Evolutionary conservation across 2,888 invertebrate species (phyloP).

Genomic region (Notocelia uddmanniana): DNA sequence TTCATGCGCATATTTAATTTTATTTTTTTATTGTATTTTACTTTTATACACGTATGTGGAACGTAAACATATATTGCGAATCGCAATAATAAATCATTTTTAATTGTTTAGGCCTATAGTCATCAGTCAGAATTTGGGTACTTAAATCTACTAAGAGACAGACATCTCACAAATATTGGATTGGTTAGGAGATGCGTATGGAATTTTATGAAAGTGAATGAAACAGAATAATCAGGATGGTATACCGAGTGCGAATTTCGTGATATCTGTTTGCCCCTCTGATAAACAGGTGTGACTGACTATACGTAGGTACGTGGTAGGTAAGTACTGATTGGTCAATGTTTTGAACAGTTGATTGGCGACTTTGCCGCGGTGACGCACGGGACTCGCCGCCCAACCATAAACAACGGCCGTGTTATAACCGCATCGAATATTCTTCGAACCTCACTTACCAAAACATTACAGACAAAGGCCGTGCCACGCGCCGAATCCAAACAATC

Average conservation of each 20-base stretch:
- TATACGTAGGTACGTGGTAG: not conserved
- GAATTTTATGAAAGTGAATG: not conserved
- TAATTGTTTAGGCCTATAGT: too few relatives aligned
- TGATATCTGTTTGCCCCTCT: too few relatives aligned
- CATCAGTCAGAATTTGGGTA: too few relatives aligned
- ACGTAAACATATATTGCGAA: too few relatives aligned
- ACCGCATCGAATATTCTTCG: slow-evolving; percentile 66
- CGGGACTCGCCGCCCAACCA: slow-evolving; percentile 54
- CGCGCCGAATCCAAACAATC: slow-evolving; percentile 78
- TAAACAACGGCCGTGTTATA: slow-evolving; percentile 66
- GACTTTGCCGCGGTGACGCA: slow-evolving; percentile 31
- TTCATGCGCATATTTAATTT: too few relatives aligned
- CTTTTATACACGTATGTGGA: too few relatives aligned
- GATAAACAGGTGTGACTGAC: not conserved
- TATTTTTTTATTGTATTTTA: too few relatives aligned
- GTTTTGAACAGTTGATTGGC: slow-evolving; percentile 9
- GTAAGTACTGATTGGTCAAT: not conserved
- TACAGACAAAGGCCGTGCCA: slow-evolving; percentile 78
- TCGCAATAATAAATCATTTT: too few relatives aligned
- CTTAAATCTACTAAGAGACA: too few relatives aligned
- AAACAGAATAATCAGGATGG: not conserved
- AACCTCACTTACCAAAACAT: slow-evolving; percentile 77
- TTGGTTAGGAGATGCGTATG: too few relatives aligned
- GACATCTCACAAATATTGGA: too few relatives aligned
- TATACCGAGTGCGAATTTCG: not conserved